phyloP scores from a whole-genome alignment of 1,140 invertebrate species.

The Zaprionus camerounensis region DNA sequence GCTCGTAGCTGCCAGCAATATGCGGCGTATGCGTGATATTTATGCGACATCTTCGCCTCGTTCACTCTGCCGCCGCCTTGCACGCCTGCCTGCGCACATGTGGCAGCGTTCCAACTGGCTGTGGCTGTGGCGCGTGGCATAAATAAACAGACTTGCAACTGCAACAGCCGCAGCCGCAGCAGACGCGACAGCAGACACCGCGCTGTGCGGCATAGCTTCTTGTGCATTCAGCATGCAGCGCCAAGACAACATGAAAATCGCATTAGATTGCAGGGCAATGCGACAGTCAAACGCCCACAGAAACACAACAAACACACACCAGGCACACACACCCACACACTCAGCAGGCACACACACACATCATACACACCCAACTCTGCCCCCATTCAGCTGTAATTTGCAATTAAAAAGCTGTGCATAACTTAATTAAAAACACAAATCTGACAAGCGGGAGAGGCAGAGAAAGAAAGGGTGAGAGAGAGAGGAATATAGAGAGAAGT shows the following conservation, averaged over 20 bases:
- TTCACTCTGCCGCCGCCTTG: background rate
- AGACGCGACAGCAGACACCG: constrained; percentile 15
- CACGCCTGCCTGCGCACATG: constrained; percentile 53
- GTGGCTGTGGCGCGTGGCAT: constrained; percentile 59
- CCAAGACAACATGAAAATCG: constrained; percentile 64
- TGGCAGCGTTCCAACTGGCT: constrained; percentile 68
- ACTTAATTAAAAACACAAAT: constrained; percentile 61
- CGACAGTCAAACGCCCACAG: background rate
- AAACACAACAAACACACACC: constrained; percentile 9
- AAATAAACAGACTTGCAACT: constrained; percentile 66
- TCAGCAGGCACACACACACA: background rate
- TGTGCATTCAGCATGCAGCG: constrained; percentile 39
- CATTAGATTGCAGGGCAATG: constrained; percentile 55
- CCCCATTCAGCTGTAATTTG: constrained; percentile 43
- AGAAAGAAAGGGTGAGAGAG: background rate
- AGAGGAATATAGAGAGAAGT: background rate
- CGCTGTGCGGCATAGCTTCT: constrained; percentile 26
- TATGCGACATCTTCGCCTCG: constrained; percentile 45
- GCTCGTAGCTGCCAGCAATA: constrained; percentile 40
- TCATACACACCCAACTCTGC: constrained; percentile 9
- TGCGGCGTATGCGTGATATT: constrained; percentile 71
- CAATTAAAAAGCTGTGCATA: constrained; percentile 69
- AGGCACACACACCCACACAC: constrained; percentile 30
- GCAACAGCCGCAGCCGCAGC: background rate
- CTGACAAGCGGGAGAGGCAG: background rate